These are phyloP conservation scores for Caenorhabditis remanei DNA, from an alignment of 1,140 invertebrate genomes.

Conservation along the genomic window DNA sequence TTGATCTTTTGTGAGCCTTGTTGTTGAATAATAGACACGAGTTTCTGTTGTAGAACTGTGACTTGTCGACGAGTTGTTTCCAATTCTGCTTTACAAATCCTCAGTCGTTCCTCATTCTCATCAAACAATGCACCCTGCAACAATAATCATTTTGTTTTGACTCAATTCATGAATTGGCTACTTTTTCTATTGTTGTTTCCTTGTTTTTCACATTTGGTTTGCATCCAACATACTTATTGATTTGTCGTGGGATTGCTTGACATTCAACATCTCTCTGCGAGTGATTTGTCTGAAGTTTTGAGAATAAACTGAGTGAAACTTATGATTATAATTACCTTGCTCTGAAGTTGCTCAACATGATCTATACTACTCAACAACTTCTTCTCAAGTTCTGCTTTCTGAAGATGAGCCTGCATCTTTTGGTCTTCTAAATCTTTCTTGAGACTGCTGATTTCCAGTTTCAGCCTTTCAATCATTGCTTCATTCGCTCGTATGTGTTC, in stretches of 20 bases:
- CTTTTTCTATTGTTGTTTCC: conserved; percentile 65
- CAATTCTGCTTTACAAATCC: conserved; percentile 65
- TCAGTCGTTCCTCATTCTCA: conserved; percentile 68
- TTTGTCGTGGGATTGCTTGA: conserved; percentile 69
- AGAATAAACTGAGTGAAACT: neutral
- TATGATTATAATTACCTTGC: conserved; percentile 60
- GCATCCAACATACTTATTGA: conserved; percentile 77
- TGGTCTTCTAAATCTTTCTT: conserved; percentile 65
- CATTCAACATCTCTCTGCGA: conserved; percentile 72
- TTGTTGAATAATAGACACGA: conserved; percentile 65
- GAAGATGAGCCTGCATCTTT: conserved; percentile 64
- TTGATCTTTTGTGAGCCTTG: conserved; percentile 37
- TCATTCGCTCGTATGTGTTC: conserved; percentile 31
- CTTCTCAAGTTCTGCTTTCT: conserved; percentile 70
- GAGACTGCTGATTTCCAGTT: conserved; percentile 22
- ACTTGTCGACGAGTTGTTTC: conserved; percentile 65
- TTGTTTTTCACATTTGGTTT: conserved; percentile 71
- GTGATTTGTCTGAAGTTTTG: conserved; percentile 61
- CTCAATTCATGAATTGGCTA: neutral
- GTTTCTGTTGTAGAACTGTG: conserved; percentile 69
- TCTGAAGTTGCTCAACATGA: conserved; percentile 70
- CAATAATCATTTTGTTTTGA: neutral
- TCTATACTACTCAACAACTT: conserved; percentile 71
- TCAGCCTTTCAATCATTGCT: conserved; percentile 35
- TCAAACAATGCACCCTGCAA: conserved; percentile 70